These are phyloP conservation scores for Amorpha juglandis DNA, from an alignment of 2,888 invertebrate species.

Conservation along the genomic window DNA sequence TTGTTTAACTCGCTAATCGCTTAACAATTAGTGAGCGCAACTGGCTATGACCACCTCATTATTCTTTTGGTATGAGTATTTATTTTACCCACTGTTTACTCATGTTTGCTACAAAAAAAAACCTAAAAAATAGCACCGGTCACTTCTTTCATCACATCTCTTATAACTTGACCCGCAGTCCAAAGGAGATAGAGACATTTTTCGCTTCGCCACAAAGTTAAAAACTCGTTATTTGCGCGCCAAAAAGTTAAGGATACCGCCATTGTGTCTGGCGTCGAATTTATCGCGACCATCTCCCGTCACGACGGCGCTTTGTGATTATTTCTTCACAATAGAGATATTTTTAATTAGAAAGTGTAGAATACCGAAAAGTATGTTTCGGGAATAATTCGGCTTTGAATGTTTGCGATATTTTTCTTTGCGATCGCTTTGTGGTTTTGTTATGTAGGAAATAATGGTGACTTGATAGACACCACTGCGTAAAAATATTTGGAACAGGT, in stretches of 20 bases:
- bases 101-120: too few relatives aligned
- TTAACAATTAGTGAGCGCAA: too few relatives aligned
- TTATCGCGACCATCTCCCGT: conserved; percentile 57
- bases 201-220: conserved; percentile 83
- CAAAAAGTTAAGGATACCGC: conserved; percentile 74
- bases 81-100: too few relatives aligned
- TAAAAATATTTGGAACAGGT: too few relatives aligned
- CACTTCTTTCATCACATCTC: neutral
- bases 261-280: conserved; percentile 73
- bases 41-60: too few relatives aligned
- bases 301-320: conserved; percentile 37
- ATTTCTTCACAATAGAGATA: conserved; percentile 39
- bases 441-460: neutral
- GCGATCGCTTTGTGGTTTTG: neutral
- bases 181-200: conserved; percentile 78
- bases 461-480: neutral
- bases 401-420: conserved; percentile 28
- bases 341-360: conserved; percentile 29
- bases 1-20: too few relatives aligned
- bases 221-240: conserved; percentile 82
- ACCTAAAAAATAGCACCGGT: too few relatives aligned
- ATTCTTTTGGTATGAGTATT: too few relatives aligned
- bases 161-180: conserved; percentile 39
- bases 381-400: conserved; percentile 23
- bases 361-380: conserved; percentile 12